Evolutionary conservation across 2,888 invertebrate genomes (phyloP), one percentile per base, ranked within the genome.

Genomic region (Napeogenes inachia): DNA sequence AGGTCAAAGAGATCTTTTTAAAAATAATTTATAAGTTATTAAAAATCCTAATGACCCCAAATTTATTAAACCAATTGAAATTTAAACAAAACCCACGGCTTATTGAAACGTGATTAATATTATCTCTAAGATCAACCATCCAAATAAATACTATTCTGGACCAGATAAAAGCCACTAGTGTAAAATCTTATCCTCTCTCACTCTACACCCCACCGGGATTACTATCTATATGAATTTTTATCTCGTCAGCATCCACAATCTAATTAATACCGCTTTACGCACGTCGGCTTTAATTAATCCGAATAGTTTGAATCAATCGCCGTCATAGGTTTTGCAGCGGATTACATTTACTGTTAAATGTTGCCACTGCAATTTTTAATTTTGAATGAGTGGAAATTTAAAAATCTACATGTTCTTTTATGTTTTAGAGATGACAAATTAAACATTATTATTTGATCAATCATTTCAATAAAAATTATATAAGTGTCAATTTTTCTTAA

Each of bases 211-310:
- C 54, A 8, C 50, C 35, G 58, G 50, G 50, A 50, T 50, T 50
- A 45, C 46, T 38, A 61, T 56, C 58, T 60, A 47, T 46, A 63
- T 47, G 57, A 54, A 66, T 64, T 66, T 60, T 64, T 55, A 42
- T 38, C 32, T 45, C 57, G 58, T 60, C 61, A 53, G 56, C 13
- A 57, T 33, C 56, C 58, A 33, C 71, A 80, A 84, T 84, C 77
- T 81, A 82, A 86, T 86, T 85, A 83, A 77, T 75, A 75, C 65
- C 75, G 76, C 73, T 79, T 76, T 77, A 78, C 80, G 81, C 77
- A 76, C 78, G 80, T 77, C 77, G 72, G 74, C 69, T 82, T 82
- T 82, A 84, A 85, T 84, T 83, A 84, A 84, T 79, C 73, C 68
- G 78, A 81, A 84, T 82, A 85, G 85, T 84, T 84, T 73, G 71